Evolutionary conservation across 2,888 invertebrate genomes (phyloP), one percentile per base, ranked within the genome.

Genomic region (Sialis fuliginosa): DNA sequence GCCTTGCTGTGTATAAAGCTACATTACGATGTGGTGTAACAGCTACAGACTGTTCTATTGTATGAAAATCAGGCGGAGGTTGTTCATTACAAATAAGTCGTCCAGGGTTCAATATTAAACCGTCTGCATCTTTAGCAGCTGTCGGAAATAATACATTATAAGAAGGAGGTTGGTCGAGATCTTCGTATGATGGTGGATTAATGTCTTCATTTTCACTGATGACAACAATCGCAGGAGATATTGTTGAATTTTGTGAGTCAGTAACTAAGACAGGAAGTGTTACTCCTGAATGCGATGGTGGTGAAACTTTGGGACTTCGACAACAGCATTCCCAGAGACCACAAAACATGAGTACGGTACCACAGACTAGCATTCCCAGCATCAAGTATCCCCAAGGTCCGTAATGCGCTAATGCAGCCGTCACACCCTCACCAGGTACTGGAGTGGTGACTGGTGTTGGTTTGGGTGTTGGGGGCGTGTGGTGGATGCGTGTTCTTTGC

Each of bases 351-450:
- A 81, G 68, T 39, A 80, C 74, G 8, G 77, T 75, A 22, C 79
- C 79, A 58, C 79, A 80, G 52, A 80, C 71, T 37, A 81, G 64
- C 74, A 80, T 79, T 45, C 79, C 80, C 46, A 81, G 69, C 61
- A 81, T 77, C 35, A 81, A 67, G 58, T 81, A 81, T 53, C 80
- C 80, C 81, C 81, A 81, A 0, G 81, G 79, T 0, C 81, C 81
- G 59, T 81, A 81, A 47, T 78, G 79, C 49, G 77, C 75, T 51
- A 81, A 62, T 41, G 77, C 77, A 6, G 74, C 74, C 8, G 68
- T 67, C 9, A 69, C 32, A n/a, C n/a, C 13, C n/a, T 39, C 39
- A 6, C 32, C 33, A 6, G 44, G 44, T 5, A 44, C 8, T n/a
- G 12, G 33, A 34, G 13, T 44, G 35, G 34, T 33, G 8, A 22